phyloP scores from a whole-genome alignment of 64 coral and sea anemone genomes.

The Actinia equina region DNA sequence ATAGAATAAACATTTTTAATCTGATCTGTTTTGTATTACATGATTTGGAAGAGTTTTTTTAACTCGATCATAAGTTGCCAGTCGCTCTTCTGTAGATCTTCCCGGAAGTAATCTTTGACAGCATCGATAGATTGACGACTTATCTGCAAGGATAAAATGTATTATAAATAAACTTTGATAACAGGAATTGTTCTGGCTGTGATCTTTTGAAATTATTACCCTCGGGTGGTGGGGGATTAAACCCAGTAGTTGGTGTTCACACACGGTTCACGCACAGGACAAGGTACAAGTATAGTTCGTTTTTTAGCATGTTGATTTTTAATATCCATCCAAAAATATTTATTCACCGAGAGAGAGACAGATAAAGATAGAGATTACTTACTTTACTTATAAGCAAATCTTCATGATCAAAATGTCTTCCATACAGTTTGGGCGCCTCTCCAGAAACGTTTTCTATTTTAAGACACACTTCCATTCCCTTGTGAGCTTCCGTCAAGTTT shows the following conservation, averaged over 20 bases:
- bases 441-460: conserved; percentile 88
- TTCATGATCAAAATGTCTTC: conserved; percentile 96
- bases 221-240: too few species aligned
- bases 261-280: too few species aligned
- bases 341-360: not conserved
- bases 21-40: conserved; percentile 27
- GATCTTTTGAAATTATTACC: not conserved
- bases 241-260: too few species aligned
- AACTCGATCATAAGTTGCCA: conserved; percentile 99
- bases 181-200: not conserved
- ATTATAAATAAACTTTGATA: not conserved
- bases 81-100: conserved; percentile 90
- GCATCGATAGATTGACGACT: conserved; percentile 94
- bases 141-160: conserved; percentile 49
- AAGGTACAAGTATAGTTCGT: too few species aligned
- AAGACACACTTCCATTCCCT: conserved; percentile 95
- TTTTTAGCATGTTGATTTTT: too few species aligned
- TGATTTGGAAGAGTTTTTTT: conserved; percentile 93
- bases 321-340: not conserved
- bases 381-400: conserved; percentile 92
- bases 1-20: not conserved
- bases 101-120: conserved; percentile 95
- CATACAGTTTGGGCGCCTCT: conserved; percentile 91
- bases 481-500: conserved; percentile 60
- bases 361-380: not conserved